phyloP scores from a whole-genome alignment of 2,797 vertebrate genomes.

The Platalea minor region DNA sequence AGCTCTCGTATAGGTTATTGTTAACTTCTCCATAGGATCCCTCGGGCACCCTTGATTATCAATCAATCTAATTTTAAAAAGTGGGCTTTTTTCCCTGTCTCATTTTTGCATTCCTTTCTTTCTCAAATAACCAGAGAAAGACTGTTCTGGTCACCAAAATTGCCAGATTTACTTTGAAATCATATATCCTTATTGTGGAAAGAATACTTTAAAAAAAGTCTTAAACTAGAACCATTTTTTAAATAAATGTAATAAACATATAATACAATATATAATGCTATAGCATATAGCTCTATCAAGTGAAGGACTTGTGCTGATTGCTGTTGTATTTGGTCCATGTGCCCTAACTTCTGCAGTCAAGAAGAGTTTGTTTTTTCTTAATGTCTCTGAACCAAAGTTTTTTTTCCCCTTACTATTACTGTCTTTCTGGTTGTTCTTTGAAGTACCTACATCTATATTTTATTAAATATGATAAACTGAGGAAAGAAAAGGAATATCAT shows the following conservation, averaged over 20 bases:
- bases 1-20: not conserved
- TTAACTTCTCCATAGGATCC: not conserved
- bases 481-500: not conserved
- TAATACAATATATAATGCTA: not conserved
- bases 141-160: not conserved
- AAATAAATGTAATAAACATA: not conserved
- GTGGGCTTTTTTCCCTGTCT: fast-evolving
- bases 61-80: not conserved
- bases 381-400: not conserved
- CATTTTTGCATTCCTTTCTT: not conserved
- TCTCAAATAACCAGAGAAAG: not conserved
- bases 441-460: not conserved
- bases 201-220: not conserved
- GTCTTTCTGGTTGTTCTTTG: not conserved
- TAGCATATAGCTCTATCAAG: not conserved
- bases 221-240: not conserved
- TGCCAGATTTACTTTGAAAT: not conserved
- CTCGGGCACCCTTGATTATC: not conserved
- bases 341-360: not conserved
- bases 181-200: not conserved
- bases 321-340: not conserved
- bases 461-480: not conserved
- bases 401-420: not conserved
- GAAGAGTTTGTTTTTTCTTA: not conserved
- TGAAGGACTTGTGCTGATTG: not conserved